A percentile compares a stretch with the other conserved stretches of the same genome.
Conservation (phyloP, 2,888 invertebrate species). For the Acanthosepion pharaonis region DNA sequence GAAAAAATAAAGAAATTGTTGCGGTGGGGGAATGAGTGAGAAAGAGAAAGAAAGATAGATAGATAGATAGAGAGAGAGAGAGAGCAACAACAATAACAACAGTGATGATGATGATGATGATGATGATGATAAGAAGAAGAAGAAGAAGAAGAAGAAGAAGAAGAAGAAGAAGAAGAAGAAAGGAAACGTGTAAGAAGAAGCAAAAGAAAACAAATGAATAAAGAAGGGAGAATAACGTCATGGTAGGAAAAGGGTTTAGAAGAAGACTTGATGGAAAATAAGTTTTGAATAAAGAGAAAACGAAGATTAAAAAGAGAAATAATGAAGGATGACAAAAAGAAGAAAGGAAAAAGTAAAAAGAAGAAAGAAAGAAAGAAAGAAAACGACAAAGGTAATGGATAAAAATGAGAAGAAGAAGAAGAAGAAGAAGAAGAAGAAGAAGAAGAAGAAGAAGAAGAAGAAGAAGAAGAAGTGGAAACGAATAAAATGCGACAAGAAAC, state of each 20-base stretch:
- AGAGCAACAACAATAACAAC: too few relatives aligned
- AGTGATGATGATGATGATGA: too few relatives aligned
- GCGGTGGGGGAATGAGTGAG: background rate
- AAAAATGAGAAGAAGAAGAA: background rate
- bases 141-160: background rate
- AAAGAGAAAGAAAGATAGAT: background rate
- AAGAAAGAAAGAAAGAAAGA: background rate
- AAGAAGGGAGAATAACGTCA: background rate
- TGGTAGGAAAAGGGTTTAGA: background rate
- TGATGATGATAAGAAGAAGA: too few relatives aligned
- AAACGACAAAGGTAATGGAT: background rate
- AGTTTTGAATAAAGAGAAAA: too few relatives aligned
- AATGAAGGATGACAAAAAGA: background rate
- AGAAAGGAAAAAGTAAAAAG: background rate
- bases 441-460: background rate
- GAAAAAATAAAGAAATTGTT: background rate
- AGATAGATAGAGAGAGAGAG: background rate
- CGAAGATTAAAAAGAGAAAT: too few relatives aligned
- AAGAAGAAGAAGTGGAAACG: background rate
- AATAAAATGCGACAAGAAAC: background rate
- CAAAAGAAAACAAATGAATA: background rate
- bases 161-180: background rate
- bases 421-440: background rate
- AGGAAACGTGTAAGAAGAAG: background rate
- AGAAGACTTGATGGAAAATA: too few relatives aligned